Evolutionary conservation across 2,888 invertebrate species (phyloP), one percentile per base, ranked within the genome.

Genomic region (Mythimna vitellina): DNA sequence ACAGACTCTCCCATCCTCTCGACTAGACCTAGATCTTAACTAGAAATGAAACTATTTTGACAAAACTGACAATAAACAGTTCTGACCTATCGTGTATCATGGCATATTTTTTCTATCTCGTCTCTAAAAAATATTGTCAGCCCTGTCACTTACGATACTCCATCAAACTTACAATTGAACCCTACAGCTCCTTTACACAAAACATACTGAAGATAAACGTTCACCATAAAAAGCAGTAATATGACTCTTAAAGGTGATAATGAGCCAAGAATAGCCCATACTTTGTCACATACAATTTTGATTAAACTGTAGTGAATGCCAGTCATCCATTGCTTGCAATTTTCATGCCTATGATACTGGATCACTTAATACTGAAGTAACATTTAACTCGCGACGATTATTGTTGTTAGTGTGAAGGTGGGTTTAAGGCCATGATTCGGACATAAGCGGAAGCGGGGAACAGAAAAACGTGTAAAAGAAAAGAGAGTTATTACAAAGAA

Each of bases 331-430:
- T 60, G 63, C 42, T 9, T 3, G 72, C 51, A 75, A 81, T 81
- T 81, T 81, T 78, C 74, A 68, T 78, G 46, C 60, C 80, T 78
- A 61, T 68, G 65, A 64, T 42, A 65, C 54, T 67, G 3, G 46
- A 81, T 79, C 80, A 57, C 80, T 82, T 80, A 83, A 83, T 82
- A 75, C 54, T 54, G 75, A 65, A 64, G 54, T 61, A 76, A 70
- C 68, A 54, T 80, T 77, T 73, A 80, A 35, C 54, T n/a, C 54
- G n/a, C 29, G 42, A 61, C 64, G 38, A 83, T 77, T 80, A 80
- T 76, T 80, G 49, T 29, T 22, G 57, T 61, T 14, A 61, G 76
- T 80, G 69, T 83, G 73, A 73, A 69, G 65, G 66, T 64, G 57
- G 61, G 54, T 14, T 70, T 76, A 76, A 70, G 38, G 66, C 12